Evolutionary conservation across 2,888 invertebrate genomes (phyloP).

Genomic region (Tanytarsus gracilentus): DNA sequence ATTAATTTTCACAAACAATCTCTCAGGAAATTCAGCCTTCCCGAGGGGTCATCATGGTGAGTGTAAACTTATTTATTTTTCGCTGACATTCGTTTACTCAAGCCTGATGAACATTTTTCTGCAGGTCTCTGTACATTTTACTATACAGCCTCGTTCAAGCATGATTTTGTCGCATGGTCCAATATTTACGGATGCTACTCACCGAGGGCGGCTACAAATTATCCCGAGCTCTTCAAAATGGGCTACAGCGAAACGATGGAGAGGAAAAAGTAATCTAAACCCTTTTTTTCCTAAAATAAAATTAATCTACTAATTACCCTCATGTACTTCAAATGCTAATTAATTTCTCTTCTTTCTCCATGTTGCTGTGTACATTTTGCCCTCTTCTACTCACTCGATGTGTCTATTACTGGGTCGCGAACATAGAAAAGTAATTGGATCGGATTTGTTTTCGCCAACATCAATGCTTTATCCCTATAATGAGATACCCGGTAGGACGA

Average conservation of each 20-base stretch:
- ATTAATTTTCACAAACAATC: background rate
- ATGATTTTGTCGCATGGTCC: constrained; percentile 33
- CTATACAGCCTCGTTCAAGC: constrained; percentile 33
- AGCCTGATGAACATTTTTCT: background rate
- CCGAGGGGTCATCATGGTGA: constrained; percentile 33
- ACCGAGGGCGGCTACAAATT: constrained; percentile 22
- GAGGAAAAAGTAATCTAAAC: constrained; percentile 30
- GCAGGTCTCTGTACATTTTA: constrained; percentile 33
- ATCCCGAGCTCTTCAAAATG: constrained; percentile 33
- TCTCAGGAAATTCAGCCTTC: constrained; percentile 30
- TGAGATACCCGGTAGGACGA: background rate
- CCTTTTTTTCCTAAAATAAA: background rate
- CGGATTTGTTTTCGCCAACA: constrained; percentile 18
- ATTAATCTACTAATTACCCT: constrained; percentile 17
- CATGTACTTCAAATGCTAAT: background rate
- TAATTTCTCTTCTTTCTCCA: background rate
- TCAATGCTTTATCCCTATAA: constrained; percentile 3
- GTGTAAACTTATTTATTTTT: background rate
- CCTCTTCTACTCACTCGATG: too few relatives aligned
- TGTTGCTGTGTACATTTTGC: too few relatives aligned
- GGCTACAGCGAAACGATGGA: constrained; percentile 33
- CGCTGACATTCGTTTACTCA: background rate
- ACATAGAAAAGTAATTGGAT: constrained; percentile 11
- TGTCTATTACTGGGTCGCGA: too few relatives aligned
- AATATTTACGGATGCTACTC: constrained; percentile 32